A percentile compares a stretch with the other conserved stretches of the same genome.
phyloP scores from a whole-genome alignment of 2,113 vertebrate genomes.

The Oncorhynchus masou region DNA sequence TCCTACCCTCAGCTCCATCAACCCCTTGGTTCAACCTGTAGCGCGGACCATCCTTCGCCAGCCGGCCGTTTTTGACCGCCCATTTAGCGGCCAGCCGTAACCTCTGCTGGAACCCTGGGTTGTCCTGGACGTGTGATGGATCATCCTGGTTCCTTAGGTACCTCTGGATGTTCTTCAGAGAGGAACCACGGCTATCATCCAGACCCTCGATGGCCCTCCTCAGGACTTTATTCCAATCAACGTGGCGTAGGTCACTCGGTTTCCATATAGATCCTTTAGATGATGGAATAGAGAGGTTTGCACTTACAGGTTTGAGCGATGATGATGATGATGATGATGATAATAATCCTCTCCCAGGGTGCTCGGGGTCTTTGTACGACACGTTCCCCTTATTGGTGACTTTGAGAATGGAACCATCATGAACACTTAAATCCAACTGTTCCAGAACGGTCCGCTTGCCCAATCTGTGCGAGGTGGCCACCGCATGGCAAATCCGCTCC shows the following conservation, averaged over 20 bases:
- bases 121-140: slow-evolving; percentile 80
- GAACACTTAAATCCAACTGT: slow-evolving; percentile 95
- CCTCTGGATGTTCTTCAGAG: slow-evolving; percentile 95
- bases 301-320: slow-evolving; percentile 19
- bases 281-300: slow-evolving; percentile 78
- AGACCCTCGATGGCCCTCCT: slow-evolving; percentile 93
- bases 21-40: slow-evolving; percentile 87
- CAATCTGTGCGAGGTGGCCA: slow-evolving; percentile 90
- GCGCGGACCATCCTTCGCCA: slow-evolving; percentile 92
- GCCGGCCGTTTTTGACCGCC: slow-evolving; percentile 90
- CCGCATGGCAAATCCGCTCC: slow-evolving; percentile 97
- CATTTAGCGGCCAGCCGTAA: slow-evolving; percentile 93
- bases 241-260: slow-evolving; percentile 86
- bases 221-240: slow-evolving; percentile 99
- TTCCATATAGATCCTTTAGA: slow-evolving; percentile 84
- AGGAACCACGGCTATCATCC: slow-evolving; percentile 89
- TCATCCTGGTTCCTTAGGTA: slow-evolving; percentile 93
- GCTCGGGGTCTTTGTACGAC: slow-evolving; percentile 97
- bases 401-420: slow-evolving; percentile 97
- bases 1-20: slow-evolving; percentile 78
- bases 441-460: slow-evolving; percentile 94
- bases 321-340: neutral
- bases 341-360: slow-evolving; percentile 82
- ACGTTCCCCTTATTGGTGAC: slow-evolving; percentile 98
- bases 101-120: slow-evolving; percentile 91